Evolutionary conservation across 2,888 invertebrate species (phyloP).

Genomic region (Sarcophaga carnaria): DNA sequence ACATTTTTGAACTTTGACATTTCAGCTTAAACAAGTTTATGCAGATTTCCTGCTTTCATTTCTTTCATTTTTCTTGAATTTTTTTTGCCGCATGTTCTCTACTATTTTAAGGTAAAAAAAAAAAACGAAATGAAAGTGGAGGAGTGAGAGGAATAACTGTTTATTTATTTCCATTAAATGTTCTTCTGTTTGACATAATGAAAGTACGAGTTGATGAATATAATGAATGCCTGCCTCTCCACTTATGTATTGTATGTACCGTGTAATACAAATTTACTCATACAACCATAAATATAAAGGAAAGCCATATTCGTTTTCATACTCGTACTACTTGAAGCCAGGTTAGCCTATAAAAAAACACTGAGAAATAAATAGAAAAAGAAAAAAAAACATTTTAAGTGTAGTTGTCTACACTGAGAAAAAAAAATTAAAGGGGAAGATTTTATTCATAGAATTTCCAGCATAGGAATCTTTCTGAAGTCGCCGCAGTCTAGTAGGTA

Average conservation of each 20-base stretch:
- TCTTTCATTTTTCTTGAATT: background rate
- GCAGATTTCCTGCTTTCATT: slow-evolving; percentile 22
- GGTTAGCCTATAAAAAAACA: background rate
- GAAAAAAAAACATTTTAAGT: background rate
- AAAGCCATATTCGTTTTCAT: too few species aligned
- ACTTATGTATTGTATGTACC: too few species aligned
- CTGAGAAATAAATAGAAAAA: background rate
- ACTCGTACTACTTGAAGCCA: background rate
- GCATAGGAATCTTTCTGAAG: too few species aligned
- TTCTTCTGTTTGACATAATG: background rate
- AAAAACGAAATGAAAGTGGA: background rate
- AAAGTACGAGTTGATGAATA: too few species aligned
- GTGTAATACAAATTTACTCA: too few species aligned
- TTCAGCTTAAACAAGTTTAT: slow-evolving; percentile 7
- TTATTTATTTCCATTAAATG: slow-evolving; percentile 33
- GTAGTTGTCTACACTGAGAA: too few species aligned
- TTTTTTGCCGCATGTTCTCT: slow-evolving; percentile 1
- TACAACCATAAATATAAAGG: too few species aligned
- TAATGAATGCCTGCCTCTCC: too few species aligned
- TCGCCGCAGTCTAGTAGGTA: too few species aligned
- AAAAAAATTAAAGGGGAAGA: too few species aligned
- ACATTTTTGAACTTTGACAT: slow-evolving; percentile 48
- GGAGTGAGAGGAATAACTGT: background rate
- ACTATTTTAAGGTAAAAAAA: background rate
- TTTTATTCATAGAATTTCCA: too few species aligned